These are phyloP conservation scores for Paragorgia papillata DNA, from an alignment of 92 coral and sea anemone genomes.

Conservation along the genomic window DNA sequence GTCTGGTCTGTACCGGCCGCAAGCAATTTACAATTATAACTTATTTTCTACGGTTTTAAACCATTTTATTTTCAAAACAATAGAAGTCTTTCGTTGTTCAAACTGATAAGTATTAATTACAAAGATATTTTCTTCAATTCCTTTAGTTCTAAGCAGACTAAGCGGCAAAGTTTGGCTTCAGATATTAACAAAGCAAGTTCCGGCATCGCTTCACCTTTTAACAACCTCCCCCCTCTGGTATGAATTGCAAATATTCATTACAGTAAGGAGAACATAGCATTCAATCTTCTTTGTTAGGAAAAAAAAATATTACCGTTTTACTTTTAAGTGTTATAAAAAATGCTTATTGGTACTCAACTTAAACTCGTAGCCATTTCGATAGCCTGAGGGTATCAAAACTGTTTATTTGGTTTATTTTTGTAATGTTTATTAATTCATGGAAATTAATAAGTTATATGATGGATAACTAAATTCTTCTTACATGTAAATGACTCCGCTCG, in stretches of 20 bases:
- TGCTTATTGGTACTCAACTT: not conserved
- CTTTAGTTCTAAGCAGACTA: not conserved
- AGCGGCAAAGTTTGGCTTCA: not conserved
- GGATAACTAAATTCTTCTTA: conserved; percentile 17
- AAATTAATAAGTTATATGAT: not conserved
- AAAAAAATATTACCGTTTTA: not conserved
- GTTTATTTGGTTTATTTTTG: not conserved
- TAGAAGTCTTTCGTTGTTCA: not conserved
- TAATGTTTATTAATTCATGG: not conserved
- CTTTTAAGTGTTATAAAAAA: not conserved
- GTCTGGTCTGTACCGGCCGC: conserved; percentile 12
- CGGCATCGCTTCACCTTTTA: not conserved
- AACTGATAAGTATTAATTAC: not conserved
- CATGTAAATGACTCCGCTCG: conserved; percentile 27
- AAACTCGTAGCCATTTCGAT: not conserved
- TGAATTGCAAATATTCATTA: conserved; percentile 35
- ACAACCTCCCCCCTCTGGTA: conserved; percentile 5
- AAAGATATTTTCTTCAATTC: not conserved
- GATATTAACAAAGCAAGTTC: not conserved
- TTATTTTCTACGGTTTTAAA: not conserved
- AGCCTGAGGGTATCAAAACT: not conserved
- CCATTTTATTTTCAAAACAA: not conserved
- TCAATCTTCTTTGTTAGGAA: not conserved
- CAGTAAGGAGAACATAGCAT: conserved; percentile 12
- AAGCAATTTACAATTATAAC: conserved; percentile 1